Evolutionary conservation across 2,888 invertebrate species (phyloP), one percentile per base, ranked within the genome.

Genomic region (Drosophila neonasuta): DNA sequence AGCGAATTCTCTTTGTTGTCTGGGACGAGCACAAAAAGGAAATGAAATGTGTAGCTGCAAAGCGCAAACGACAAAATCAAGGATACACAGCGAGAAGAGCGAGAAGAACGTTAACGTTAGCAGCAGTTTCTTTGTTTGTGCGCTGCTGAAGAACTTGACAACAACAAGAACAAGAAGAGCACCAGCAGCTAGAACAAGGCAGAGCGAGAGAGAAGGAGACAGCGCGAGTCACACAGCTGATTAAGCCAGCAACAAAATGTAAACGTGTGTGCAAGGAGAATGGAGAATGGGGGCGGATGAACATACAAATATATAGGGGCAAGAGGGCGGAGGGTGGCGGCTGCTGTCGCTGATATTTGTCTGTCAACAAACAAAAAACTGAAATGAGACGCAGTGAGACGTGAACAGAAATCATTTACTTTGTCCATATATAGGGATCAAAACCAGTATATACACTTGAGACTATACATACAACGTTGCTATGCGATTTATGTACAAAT

Each of bases 321-420:
- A 20, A 41, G 34, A 15, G 60, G 52, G 34, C 56, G 29, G 52
- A 30, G 58, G 29, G 34, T 24, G 11, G 44, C 20, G 45, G 45
- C 15, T 56, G 48, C 20, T 56, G 30, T 45, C 51, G 34, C 44
- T 54, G 60, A 58, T 52, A 45, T 50, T 64, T 57, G 68, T 50
- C 71, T 74, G 77, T 69, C 66, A 78, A 77, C 69, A 71, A 68
- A 71, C 39, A 68, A 70, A 63, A 56, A 52, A 65, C 41, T 62
- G 49, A 71, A 77, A 74, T 60, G 56, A 68, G 56, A 82, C 69
- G 66, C 73, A 73, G 62, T 63, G 66, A 67, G 77, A 80, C 76
- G 71, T 76, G 66, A 80, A 83, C 80, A 76, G 61, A 82, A 82
- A 82, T 71, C 73, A 80, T 80, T 80, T 76, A 74, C 75, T 71